phyloP scores from a whole-genome alignment of 2,888 invertebrate species.

The Pyrgus malvae region DNA sequence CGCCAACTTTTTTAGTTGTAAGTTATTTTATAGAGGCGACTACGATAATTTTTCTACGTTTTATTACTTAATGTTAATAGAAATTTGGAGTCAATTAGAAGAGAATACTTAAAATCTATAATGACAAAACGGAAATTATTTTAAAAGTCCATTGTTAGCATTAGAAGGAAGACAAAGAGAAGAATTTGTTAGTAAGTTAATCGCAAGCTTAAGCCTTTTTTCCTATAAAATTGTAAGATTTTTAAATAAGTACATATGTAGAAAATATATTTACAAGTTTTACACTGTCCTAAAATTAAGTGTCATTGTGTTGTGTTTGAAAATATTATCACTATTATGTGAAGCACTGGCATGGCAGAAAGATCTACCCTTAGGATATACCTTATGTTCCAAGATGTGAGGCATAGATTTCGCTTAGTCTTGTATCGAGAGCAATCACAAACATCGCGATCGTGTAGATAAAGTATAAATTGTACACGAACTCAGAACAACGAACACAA shows the following conservation, averaged over 20 bases:
- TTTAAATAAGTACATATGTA: neutral
- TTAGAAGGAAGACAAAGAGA: neutral
- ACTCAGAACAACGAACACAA: slow-evolving; percentile 3
- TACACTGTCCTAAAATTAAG: no score
- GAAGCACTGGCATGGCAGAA: no score
- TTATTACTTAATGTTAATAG: no score
- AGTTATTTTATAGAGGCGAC: neutral
- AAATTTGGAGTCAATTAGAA: no score
- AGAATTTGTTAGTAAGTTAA: slow-evolving; percentile 1
- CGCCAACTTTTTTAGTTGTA: neutral
- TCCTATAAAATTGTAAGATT: neutral
- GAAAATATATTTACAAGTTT: neutral
- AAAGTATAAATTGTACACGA: neutral
- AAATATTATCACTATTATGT: no score
- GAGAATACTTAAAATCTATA: no score
- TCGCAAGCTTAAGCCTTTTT: slow-evolving; percentile 5
- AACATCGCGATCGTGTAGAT: neutral
- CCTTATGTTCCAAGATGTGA: neutral
- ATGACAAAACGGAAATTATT: no score
- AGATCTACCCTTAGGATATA: no score
- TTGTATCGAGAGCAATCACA: slow-evolving; percentile 4
- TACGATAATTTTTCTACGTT: neutral
- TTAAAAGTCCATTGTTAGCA: neutral
- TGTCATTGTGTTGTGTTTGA: no score
- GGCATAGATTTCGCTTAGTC: neutral